Conservation (phyloP, 2,113 vertebrate genomes). For the Heloderma charlesbogerti region DNA sequence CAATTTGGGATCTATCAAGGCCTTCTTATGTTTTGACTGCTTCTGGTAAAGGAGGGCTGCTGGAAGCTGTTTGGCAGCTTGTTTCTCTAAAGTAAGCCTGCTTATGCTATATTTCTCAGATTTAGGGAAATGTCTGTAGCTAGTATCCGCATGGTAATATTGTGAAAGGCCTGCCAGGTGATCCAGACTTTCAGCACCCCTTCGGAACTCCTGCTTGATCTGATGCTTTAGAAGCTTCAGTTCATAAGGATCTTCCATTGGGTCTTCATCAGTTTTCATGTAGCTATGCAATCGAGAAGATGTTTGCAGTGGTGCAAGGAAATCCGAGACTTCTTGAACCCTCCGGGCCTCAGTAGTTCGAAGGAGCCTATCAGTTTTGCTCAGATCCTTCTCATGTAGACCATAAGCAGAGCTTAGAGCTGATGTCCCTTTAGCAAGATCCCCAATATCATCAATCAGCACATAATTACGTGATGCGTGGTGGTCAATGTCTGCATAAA, state of each 20-base stretch:
- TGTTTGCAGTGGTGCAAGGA: conserved; percentile 86
- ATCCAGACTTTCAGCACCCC: conserved; percentile 92
- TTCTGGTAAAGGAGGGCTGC: conserved; percentile 97
- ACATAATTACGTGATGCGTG: conserved; percentile 93
- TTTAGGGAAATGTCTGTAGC: conserved; percentile 95
- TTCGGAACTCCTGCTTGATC: conserved; percentile 97
- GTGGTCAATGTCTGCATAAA: conserved; percentile 95
- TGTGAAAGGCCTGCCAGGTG: conserved; percentile 91
- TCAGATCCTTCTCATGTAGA: conserved; percentile 94
- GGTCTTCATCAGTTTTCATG: conserved; percentile 93
- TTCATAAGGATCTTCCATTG: conserved; percentile 98
- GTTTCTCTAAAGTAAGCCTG: conserved; percentile 96
- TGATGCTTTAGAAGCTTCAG: conserved; percentile 97
- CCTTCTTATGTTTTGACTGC: conserved; percentile 96
- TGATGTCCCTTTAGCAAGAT: conserved; percentile 91
- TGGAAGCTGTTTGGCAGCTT: conserved; percentile 97
- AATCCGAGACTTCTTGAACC: conserved; percentile 93
- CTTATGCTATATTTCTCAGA: conserved; percentile 98
- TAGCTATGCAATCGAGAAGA: conserved; percentile 90
- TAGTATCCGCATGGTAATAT: conserved; percentile 90
- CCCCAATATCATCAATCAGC: conserved; percentile 95
- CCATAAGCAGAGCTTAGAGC: conserved; percentile 88
- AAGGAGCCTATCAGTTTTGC: conserved; percentile 92
- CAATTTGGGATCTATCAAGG: conserved; percentile 92
- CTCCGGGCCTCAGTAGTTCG: conserved; percentile 88